Evolutionary conservation across 2,797 vertebrate genomes (phyloP).

Genomic region (Danio aesculapii): DNA sequence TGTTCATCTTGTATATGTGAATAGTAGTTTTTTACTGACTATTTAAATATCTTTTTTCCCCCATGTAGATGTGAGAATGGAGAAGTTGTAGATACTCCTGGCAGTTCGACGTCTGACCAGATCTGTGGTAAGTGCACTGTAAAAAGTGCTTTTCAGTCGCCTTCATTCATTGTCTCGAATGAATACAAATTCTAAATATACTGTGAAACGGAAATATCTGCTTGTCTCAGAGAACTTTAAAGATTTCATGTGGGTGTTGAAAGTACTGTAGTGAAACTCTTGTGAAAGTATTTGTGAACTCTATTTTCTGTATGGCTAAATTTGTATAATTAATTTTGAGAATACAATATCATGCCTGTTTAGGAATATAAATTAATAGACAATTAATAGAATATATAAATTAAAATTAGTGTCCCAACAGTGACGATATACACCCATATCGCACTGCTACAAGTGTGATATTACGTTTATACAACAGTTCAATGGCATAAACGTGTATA

Average conservation of each 20-base stretch:
- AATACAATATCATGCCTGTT: neutral
- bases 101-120: constrained; percentile 63
- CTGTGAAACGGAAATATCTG: neutral
- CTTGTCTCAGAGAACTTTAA: neutral
- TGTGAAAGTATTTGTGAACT: neutral
- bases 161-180: neutral
- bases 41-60: neutral
- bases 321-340: neutral
- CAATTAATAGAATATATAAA: too few relatives aligned
- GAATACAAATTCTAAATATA: neutral
- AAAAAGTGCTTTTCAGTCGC: neutral
- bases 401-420: too few relatives aligned
- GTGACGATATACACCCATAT: too few relatives aligned
- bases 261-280: constrained; percentile 37
- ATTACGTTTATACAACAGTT: too few relatives aligned
- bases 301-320: constrained; percentile 34
- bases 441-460: too few relatives aligned
- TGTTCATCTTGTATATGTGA: too few relatives aligned
- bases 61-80: constrained; percentile 65
- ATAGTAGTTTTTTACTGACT: neutral
- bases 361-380: too few relatives aligned
- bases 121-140: constrained; percentile 72
- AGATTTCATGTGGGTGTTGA: neutral
- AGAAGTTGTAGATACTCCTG: neutral
- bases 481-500: too few relatives aligned